phyloP scores from a whole-genome alignment of 2,888 invertebrate species.

The Bugula neritina region DNA sequence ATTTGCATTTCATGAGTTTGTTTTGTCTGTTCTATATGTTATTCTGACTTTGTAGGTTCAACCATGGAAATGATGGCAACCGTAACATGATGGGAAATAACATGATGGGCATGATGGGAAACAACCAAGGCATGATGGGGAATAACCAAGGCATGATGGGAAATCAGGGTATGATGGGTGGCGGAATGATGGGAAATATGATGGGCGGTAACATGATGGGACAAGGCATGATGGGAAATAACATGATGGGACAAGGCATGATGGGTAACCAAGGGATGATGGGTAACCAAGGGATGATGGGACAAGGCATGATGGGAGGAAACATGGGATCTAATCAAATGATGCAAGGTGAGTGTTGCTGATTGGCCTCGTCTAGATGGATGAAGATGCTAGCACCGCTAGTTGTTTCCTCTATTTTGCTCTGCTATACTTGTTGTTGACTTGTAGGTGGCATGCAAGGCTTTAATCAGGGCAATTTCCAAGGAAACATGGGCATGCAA shows the following conservation, averaged over 20 bases:
- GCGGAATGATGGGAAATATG: slow-evolving; percentile 11
- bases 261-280: slow-evolving; percentile 23
- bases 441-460: slow-evolving; percentile 22
- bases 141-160: slow-evolving; percentile 18
- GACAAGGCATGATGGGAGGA: slow-evolving; percentile 24
- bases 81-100: background rate
- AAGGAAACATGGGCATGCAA: background rate
- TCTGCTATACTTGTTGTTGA: background rate
- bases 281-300: slow-evolving; percentile 25
- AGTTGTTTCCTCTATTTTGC: no score
- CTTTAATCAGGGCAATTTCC: background rate
- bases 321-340: background rate
- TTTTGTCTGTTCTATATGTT: no score
- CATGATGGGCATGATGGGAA: slow-evolving; percentile 12
- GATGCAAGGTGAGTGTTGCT: slow-evolving; percentile 15
- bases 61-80: background rate
- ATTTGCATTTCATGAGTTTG: no score
- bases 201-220: background rate
- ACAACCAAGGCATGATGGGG: slow-evolving; percentile 25
- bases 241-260: slow-evolving; percentile 8
- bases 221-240: slow-evolving; percentile 9
- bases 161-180: slow-evolving; percentile 22
- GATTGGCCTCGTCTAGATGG: no score
- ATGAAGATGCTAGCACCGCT: background rate
- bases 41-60: no score